Evolutionary conservation across 2,888 invertebrate species (phyloP).

Genomic region (Harpalus rubripes): DNA sequence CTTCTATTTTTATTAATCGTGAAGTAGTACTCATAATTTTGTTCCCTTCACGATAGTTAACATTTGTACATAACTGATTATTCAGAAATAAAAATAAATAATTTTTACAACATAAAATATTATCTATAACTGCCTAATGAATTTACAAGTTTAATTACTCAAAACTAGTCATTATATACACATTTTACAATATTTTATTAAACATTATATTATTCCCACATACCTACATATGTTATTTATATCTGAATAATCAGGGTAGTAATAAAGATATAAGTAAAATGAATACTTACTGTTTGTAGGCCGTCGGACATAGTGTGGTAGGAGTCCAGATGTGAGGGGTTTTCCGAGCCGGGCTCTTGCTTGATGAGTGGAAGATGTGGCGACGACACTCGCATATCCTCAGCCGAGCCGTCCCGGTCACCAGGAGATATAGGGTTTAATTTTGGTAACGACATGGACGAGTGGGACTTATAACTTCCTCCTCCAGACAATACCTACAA

Average conservation of each 20-base stretch:
- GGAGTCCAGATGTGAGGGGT: constrained; percentile 75
- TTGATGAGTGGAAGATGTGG: constrained; percentile 80
- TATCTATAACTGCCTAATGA: not conserved
- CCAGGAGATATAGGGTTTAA: constrained; percentile 81
- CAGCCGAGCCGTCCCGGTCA: constrained; percentile 79
- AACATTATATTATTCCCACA: no score
- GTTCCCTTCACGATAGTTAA: not conserved
- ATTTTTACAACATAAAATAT: not conserved
- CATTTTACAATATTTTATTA: not conserved
- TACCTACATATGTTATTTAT: not conserved
- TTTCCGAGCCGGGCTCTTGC: constrained; percentile 81
- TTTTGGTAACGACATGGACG: constrained; percentile 79
- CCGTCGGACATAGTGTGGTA: constrained; percentile 77
- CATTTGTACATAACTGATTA: constrained; percentile 8
- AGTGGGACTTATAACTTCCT: constrained; percentile 53
- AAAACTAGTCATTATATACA: not conserved
- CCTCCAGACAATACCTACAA: constrained; percentile 71
- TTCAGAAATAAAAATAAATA: constrained; percentile 5
- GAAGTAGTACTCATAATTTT: not conserved
- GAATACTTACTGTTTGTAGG: constrained; percentile 76
- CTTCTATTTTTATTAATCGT: constrained; percentile 13
- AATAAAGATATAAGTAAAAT: constrained; percentile 11
- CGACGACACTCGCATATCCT: constrained; percentile 80
- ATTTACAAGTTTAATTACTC: not conserved
- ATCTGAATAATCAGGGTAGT: constrained; percentile 3